phyloP scores from a whole-genome alignment of 2,888 invertebrate genomes.

The Ophraella communa region DNA sequence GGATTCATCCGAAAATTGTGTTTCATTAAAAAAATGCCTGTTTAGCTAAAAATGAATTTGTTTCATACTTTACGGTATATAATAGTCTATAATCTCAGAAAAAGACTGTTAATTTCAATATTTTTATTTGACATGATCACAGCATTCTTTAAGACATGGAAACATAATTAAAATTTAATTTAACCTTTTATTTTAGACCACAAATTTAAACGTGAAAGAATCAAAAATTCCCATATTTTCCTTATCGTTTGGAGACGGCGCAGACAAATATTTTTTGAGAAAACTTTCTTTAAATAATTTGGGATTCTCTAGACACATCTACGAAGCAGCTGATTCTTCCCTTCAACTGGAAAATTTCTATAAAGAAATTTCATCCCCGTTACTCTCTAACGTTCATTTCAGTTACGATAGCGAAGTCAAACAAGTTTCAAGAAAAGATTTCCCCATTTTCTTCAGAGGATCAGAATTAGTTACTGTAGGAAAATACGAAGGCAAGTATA shows the following conservation, averaged over 20 bases:
- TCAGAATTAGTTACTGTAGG: constrained; percentile 71
- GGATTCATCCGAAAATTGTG: too few species aligned
- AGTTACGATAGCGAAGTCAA: constrained; percentile 65
- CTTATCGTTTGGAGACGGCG: constrained; percentile 71
- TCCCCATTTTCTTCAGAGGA: constrained; percentile 68
- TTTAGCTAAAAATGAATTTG: too few species aligned
- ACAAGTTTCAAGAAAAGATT: constrained; percentile 63
- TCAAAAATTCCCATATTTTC: constrained; percentile 63
- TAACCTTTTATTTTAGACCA: constrained; percentile 46
- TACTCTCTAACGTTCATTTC: constrained; percentile 69
- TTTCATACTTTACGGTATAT: too few species aligned
- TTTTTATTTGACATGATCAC: too few species aligned
- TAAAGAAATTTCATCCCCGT: constrained; percentile 70
- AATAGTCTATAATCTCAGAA: too few species aligned
- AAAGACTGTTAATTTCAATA: too few species aligned
- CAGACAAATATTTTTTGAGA: constrained; percentile 69
- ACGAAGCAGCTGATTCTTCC: constrained; percentile 70
- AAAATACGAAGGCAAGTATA: constrained; percentile 18
- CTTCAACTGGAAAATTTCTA: constrained; percentile 71
- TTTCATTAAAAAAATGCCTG: too few species aligned
- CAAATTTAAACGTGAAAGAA: constrained; percentile 50
- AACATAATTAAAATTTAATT: too few species aligned
- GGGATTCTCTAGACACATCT: constrained; percentile 72
- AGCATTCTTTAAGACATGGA: too few species aligned
- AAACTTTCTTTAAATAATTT: constrained; percentile 68